Evolutionary conservation across 2,888 invertebrate species (phyloP).

Genomic region (Tromatobia lineatoria): DNA sequence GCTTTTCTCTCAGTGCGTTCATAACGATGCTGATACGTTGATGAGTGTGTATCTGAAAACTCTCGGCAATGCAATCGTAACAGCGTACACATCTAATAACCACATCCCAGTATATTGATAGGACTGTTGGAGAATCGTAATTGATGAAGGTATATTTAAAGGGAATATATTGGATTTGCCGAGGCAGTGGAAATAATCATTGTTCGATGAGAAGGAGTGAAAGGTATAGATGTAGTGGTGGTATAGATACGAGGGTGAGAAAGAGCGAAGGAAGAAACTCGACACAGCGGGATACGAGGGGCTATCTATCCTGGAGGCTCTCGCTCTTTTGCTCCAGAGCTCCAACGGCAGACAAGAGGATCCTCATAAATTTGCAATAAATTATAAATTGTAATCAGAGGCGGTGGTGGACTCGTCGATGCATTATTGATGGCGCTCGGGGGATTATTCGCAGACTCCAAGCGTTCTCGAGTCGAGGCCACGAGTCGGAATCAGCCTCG

Average conservation of each 20-base stretch:
- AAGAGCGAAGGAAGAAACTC: conserved; percentile 22
- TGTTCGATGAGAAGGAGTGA: conserved; percentile 14
- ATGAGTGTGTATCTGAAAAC: neutral
- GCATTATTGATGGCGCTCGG: conserved; percentile 75
- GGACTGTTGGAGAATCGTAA: neutral
- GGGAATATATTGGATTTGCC: conserved; percentile 2
- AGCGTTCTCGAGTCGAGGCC: conserved; percentile 43
- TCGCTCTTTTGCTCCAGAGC: neutral
- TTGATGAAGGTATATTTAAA: conserved; percentile 15
- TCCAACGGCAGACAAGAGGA: conserved; percentile 45
- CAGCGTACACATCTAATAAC: neutral
- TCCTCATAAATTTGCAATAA: conserved; percentile 76
- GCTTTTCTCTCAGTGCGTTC: too few relatives aligned
- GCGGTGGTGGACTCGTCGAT: conserved; percentile 72
- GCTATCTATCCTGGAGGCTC: conserved; percentile 6
- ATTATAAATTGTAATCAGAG: conserved; percentile 78
- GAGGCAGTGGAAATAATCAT: conserved; percentile 14
- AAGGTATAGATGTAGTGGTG: conserved; percentile 18
- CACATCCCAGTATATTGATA: neutral
- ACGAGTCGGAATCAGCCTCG: conserved; percentile 40
- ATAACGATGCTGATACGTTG: neutral
- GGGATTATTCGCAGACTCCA: conserved; percentile 58
- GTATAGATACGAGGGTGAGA: conserved; percentile 31
- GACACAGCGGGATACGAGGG: conserved; percentile 27
- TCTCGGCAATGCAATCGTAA: neutral